Percentiles rank a stretch among this genome's conserved stretches.
Conservation (phyloP, 1,140 invertebrate genomes). For the Drosophila auraria region DNA sequence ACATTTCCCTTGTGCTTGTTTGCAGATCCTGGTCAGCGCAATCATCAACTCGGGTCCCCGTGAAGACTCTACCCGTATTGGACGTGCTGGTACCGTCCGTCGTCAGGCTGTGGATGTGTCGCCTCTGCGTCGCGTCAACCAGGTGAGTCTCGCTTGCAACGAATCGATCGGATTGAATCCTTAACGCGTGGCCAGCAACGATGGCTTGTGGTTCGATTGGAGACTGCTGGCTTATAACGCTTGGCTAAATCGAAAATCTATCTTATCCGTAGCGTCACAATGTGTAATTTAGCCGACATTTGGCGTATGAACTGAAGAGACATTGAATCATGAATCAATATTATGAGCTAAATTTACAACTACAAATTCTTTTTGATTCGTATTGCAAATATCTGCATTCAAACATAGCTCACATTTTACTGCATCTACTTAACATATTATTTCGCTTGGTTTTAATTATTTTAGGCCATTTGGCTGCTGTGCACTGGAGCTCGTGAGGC, state of each 20-base stretch:
- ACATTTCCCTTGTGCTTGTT: conserved; percentile 17
- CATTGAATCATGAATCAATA: conserved; percentile 18
- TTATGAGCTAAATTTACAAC: too few species aligned
- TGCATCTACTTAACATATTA: background rate
- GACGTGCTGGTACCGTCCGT: conserved; percentile 99
- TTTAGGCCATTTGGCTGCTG: conserved; percentile 96
- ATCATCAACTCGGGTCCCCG: conserved; percentile 99
- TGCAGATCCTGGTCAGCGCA: conserved; percentile 97
- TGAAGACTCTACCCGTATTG: conserved; percentile 99
- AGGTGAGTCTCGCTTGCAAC: conserved; percentile 85
- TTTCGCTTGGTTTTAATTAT: background rate
- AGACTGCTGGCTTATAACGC: conserved; percentile 66
- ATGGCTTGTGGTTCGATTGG: conserved; percentile 60
- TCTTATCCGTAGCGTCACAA: conserved; percentile 78
- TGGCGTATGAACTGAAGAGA: conserved; percentile 79
- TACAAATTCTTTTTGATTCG: too few species aligned
- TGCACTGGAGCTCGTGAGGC: conserved; percentile 99
- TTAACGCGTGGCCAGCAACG: conserved; percentile 41
- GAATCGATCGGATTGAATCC: background rate
- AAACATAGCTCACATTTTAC: too few species aligned
- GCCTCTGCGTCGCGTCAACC: conserved; percentile 98
- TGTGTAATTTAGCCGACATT: conserved; percentile 69
- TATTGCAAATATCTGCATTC: too few species aligned
- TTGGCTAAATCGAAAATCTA: conserved; percentile 69
- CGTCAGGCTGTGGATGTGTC: conserved; percentile 99